These are phyloP conservation scores for Danio aesculapii DNA, from an alignment of 2,797 vertebrate species.

Conservation along the genomic window DNA sequence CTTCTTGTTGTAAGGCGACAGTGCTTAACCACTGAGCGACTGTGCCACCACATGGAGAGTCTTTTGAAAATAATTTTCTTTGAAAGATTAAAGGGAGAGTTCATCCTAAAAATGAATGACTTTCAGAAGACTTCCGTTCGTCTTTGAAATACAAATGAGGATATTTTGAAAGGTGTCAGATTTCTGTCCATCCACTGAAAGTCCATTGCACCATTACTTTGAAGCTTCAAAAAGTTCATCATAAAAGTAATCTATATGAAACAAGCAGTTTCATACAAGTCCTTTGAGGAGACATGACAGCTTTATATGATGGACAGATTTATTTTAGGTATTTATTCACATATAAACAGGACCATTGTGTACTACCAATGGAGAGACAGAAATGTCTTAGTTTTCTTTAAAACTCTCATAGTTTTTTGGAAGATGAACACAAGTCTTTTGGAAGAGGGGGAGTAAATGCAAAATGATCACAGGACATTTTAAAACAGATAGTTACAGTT, in stretches of 20 bases:
- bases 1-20: too few relatives aligned
- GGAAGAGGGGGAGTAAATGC: too few relatives aligned
- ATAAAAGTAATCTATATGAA: not conserved
- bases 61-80: constrained; percentile 48
- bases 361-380: too few relatives aligned
- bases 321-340: not conserved
- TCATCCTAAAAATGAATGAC: not conserved
- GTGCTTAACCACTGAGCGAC: too few relatives aligned
- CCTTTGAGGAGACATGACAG: not conserved
- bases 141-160: not conserved
- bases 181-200: not conserved
- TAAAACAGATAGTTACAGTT: too few relatives aligned
- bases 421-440: too few relatives aligned
- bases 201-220: not conserved
- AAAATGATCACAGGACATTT: too few relatives aligned
- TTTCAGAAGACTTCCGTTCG: not conserved
- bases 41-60: constrained; percentile 39
- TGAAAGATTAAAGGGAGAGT: constrained; percentile 17
- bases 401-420: too few relatives aligned
- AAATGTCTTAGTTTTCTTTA: too few relatives aligned
- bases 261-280: not conserved
- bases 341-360: not conserved
- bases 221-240: not conserved
- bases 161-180: not conserved
- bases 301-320: not conserved